Evolutionary conservation across 2,113 vertebrate genomes (phyloP).

Genomic region (Rana temporaria): DNA sequence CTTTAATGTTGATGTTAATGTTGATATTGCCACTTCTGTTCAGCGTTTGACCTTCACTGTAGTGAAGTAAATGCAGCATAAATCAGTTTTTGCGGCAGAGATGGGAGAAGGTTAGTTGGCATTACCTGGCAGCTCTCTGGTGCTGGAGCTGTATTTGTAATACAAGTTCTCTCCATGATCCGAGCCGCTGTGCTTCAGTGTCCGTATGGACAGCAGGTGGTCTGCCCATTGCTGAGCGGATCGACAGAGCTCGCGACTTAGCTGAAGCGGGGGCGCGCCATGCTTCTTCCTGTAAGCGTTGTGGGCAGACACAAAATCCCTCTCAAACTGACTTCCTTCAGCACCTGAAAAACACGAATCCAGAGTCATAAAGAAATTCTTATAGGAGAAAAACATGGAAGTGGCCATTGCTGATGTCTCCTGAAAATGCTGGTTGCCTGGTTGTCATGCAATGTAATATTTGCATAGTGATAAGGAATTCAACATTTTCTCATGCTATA

Average conservation of each 20-base stretch:
- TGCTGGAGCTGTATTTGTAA: constrained; percentile 47
- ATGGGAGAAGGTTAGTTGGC: neutral
- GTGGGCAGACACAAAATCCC: constrained; percentile 68
- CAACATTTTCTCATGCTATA: too few species aligned
- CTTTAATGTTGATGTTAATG: too few species aligned
- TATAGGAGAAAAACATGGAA: neutral
- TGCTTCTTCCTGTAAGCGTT: constrained; percentile 68
- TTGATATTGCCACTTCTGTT: too few species aligned
- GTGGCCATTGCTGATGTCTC: too few species aligned
- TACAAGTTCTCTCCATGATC: constrained; percentile 71
- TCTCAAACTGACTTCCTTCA: constrained; percentile 59
- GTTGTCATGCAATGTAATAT: too few species aligned
- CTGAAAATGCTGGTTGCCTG: too few species aligned
- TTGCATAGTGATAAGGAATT: too few species aligned
- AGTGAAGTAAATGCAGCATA: neutral
- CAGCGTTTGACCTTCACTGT: neutral
- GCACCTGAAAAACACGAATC: constrained; percentile 21
- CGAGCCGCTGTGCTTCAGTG: constrained; percentile 63
- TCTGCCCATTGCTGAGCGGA: constrained; percentile 72
- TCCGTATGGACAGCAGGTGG: constrained; percentile 45
- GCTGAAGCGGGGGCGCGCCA: constrained; percentile 40
- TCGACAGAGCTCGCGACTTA: constrained; percentile 59
- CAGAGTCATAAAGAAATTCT: neutral
- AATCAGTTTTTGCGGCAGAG: neutral
- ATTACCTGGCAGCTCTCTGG: constrained; percentile 38